phyloP scores from a whole-genome alignment of 2,797 vertebrate species.

The Enteromius argenteus region DNA sequence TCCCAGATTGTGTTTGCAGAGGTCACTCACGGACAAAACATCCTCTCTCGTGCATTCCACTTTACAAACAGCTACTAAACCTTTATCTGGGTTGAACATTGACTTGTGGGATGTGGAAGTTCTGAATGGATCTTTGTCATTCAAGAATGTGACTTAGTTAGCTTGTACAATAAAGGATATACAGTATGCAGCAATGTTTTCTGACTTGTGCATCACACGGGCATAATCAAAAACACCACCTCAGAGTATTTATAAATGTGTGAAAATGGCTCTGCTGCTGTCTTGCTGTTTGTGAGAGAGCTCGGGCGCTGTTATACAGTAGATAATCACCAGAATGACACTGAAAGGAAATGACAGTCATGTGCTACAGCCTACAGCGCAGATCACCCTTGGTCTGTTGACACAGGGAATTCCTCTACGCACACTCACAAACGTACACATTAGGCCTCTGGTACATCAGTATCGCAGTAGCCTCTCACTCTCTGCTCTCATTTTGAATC shows the following conservation, averaged over 20 bases:
- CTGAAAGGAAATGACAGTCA: conserved; percentile 12
- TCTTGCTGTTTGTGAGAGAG: neutral
- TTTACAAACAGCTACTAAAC: neutral
- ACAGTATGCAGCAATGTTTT: neutral
- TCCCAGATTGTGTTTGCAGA: conserved; percentile 23
- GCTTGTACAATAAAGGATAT: neutral
- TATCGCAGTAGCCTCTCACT: neutral
- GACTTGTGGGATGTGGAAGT: conserved; percentile 9
- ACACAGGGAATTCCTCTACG: conserved; percentile 28
- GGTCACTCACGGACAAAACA: conserved; percentile 33
- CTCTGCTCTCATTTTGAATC: neutral
- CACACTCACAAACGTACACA: neutral
- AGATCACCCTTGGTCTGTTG: conserved; percentile 14
- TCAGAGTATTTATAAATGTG: conserved; percentile 15
- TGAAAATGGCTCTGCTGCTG: neutral
- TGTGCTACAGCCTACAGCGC: conserved; percentile 31
- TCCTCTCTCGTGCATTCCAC: conserved; percentile 3
- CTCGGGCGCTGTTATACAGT: neutral
- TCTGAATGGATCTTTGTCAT: conserved; percentile 7
- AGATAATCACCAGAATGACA: neutral
- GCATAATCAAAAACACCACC: neutral
- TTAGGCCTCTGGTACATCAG: neutral
- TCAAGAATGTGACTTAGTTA: conserved; percentile 25
- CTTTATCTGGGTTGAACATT: conserved; percentile 31
- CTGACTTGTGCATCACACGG: neutral